Evolutionary conservation across 2,888 invertebrate species (phyloP).

Genomic region (Piscicola geometra): DNA sequence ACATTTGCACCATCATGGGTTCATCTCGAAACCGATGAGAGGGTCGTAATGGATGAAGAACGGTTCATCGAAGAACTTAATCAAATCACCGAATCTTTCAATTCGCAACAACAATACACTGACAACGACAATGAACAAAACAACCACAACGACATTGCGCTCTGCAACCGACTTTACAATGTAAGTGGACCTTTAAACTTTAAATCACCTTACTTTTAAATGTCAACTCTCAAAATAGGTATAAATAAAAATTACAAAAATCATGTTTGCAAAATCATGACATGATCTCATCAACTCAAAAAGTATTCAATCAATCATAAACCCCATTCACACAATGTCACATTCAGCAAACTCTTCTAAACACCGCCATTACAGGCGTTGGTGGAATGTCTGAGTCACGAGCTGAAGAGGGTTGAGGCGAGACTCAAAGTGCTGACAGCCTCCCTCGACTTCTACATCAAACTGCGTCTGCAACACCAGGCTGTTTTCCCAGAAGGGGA

Average conservation of each 20-base stretch:
- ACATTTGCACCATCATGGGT: not conserved
- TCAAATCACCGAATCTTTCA: conserved; percentile 3
- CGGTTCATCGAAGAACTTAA: conserved; percentile 7
- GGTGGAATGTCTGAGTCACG: conserved; percentile 32
- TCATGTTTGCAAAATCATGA: too few relatives aligned
- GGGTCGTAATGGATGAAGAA: conserved; percentile 11
- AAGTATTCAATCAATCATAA: too few relatives aligned
- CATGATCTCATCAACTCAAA: not conserved
- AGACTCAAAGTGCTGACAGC: conserved; percentile 35
- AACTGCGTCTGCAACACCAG: conserved; percentile 32
- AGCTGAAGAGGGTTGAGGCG: conserved; percentile 32
- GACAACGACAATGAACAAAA: not conserved
- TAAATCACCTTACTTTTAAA: too few relatives aligned
- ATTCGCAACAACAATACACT: conserved; percentile 2
- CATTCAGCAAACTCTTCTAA: not conserved
- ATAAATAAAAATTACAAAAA: not conserved
- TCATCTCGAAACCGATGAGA: conserved; percentile 4
- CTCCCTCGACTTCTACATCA: conserved; percentile 34
- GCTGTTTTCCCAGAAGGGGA: conserved; percentile 34
- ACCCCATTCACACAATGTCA: not conserved
- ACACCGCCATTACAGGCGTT: conserved; percentile 27
- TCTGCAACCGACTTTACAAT: conserved; percentile 1
- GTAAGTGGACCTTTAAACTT: too few relatives aligned
- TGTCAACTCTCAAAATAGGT: too few relatives aligned
- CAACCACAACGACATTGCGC: not conserved